Percentiles rank a stretch among this genome's conserved stretches.
Conservation (phyloP, 2,888 invertebrate species). For the Opisthograptis luteolata region DNA sequence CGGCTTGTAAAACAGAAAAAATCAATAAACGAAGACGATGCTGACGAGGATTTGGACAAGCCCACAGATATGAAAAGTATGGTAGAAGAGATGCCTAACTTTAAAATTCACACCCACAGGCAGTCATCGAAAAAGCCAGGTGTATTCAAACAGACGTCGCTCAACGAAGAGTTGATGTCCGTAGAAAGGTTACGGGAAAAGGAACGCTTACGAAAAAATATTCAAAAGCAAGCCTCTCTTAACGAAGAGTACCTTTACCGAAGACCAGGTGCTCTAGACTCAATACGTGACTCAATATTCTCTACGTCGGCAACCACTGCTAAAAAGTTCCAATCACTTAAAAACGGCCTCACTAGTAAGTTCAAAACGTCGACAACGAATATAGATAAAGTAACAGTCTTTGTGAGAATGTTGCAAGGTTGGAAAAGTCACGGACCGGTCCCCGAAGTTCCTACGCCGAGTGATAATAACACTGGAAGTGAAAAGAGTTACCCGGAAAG, state of each 20-base stretch:
- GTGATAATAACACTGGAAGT: conserved; percentile 71
- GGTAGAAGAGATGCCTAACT: conserved; percentile 87
- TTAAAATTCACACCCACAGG: conserved; percentile 81
- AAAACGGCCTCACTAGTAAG: conserved; percentile 92
- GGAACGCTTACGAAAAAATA: conserved; percentile 91
- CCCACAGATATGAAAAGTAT: conserved; percentile 88
- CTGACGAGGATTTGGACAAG: conserved; percentile 86
- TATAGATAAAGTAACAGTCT: conserved; percentile 93
- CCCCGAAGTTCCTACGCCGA: conserved; percentile 74
- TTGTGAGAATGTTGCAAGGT: conserved; percentile 93
- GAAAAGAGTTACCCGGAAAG: conserved; percentile 85
- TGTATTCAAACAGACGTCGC: conserved; percentile 92
- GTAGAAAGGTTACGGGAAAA: conserved; percentile 93
- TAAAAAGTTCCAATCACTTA: conserved; percentile 90
- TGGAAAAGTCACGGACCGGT: conserved; percentile 87
- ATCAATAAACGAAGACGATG: conserved; percentile 90
- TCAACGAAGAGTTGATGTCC: conserved; percentile 95
- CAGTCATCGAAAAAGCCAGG: conserved; percentile 82
- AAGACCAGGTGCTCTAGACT: conserved; percentile 86
- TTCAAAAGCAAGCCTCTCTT: conserved; percentile 94
- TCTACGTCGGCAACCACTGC: conserved; percentile 88
- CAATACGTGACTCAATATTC: conserved; percentile 89
- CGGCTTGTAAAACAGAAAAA: conserved; percentile 94
- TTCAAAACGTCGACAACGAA: conserved; percentile 93
- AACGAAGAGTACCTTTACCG: conserved; percentile 93